Percentiles rank a stretch among this genome's conserved stretches.
These are phyloP conservation scores for Phytoseiulus persimilis DNA, from an alignment of 2,888 invertebrate genomes.

Conservation along the genomic window DNA sequence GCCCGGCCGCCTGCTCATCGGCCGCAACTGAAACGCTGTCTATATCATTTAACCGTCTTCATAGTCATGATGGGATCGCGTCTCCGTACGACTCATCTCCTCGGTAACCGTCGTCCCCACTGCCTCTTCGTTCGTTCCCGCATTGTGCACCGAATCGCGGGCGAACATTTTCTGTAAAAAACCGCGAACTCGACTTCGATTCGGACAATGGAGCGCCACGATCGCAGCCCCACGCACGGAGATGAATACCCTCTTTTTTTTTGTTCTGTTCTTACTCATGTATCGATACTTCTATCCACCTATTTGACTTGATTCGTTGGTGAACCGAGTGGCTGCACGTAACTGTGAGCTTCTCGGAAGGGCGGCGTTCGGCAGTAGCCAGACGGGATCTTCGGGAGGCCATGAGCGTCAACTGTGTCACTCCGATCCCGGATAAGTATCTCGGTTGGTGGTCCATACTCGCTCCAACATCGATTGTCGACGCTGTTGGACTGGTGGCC, in stretches of 20 bases:
- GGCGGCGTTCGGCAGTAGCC: not conserved
- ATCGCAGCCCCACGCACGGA: too few relatives aligned
- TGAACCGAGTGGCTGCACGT: not conserved
- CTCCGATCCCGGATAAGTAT: not conserved
- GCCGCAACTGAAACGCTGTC: not conserved
- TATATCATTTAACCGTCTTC: not conserved
- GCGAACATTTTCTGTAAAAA: too few relatives aligned
- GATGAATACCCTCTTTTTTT: too few relatives aligned
- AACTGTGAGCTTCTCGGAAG: not conserved
- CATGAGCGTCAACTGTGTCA: not conserved
- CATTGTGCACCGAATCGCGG: too few relatives aligned
- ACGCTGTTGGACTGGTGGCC: not conserved
- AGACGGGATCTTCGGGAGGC: not conserved
- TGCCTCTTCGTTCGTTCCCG: too few relatives aligned
- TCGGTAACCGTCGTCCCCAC: too few relatives aligned
- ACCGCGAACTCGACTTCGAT: too few relatives aligned
- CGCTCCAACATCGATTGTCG: not conserved
- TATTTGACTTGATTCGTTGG: too few relatives aligned
- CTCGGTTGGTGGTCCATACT: not conserved
- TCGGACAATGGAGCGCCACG: too few relatives aligned
- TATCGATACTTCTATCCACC: too few relatives aligned
- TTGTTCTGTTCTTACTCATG: too few relatives aligned
- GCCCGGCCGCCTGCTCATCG: not conserved
- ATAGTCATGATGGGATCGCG: not conserved
- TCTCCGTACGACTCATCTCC: not conserved